These are phyloP conservation scores for Ferrisia virgata DNA, from an alignment of 2,888 invertebrate genomes.

Conservation along the genomic window DNA sequence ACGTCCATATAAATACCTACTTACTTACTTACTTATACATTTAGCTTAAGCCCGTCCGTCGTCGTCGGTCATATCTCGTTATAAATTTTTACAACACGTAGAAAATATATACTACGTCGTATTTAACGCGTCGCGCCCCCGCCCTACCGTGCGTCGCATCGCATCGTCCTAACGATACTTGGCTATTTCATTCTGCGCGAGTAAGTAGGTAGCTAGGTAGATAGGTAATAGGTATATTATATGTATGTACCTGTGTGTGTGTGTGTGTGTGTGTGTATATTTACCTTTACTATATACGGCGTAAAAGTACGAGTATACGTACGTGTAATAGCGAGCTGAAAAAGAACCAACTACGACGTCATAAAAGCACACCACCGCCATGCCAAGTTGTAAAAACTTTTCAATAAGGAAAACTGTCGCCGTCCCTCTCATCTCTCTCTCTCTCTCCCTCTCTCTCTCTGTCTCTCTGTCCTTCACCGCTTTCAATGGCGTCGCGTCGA, in stretches of 20 bases:
- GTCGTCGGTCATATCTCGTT: not conserved
- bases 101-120: not conserved
- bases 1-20: too few species aligned
- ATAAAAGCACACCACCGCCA: not conserved
- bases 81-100: conserved; percentile 6
- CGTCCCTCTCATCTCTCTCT: too few species aligned
- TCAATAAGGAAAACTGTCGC: not conserved
- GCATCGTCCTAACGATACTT: not conserved
- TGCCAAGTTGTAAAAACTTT: not conserved
- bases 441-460: too few species aligned
- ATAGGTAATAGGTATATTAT: not conserved
- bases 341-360: not conserved
- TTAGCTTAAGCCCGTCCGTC: not conserved
- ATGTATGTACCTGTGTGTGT: not conserved
- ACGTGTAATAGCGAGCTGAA: not conserved
- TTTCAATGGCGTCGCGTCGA: not conserved
- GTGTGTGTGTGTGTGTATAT: not conserved
- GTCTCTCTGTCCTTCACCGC: not conserved
- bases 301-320: not conserved
- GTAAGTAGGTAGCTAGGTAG: not conserved
- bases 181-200: not conserved
- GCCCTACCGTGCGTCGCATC: not conserved
- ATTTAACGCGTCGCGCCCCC: not conserved
- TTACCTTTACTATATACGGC: too few species aligned
- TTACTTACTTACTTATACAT: too few species aligned